These are phyloP conservation scores for Nibea albiflora DNA, from an alignment of 2,113 vertebrate species.

Conservation along the genomic window DNA sequence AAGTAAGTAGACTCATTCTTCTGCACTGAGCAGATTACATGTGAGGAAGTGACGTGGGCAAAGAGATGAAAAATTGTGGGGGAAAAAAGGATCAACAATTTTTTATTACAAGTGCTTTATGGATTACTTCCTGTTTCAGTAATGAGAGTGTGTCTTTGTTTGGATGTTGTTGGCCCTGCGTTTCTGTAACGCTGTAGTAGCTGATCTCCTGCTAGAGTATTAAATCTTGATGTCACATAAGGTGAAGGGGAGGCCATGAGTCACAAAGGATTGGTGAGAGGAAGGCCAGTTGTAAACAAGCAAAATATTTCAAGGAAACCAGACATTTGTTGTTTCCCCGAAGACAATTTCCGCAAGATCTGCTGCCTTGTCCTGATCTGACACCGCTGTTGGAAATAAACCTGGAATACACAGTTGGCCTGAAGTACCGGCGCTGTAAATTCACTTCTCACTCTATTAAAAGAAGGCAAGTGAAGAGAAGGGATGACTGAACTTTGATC, in stretches of 20 bases:
- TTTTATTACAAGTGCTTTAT: slow-evolving; percentile 34
- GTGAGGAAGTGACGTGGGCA: neutral
- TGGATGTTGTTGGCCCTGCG: slow-evolving; percentile 11
- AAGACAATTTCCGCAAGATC: slow-evolving; percentile 16
- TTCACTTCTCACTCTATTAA: neutral
- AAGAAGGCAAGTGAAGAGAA: neutral
- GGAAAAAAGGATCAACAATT: slow-evolving; percentile 12
- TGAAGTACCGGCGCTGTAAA: neutral
- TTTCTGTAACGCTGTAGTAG: slow-evolving; percentile 56
- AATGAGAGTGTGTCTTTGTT: slow-evolving; percentile 36
- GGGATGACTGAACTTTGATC: neutral
- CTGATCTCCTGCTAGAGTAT: slow-evolving; percentile 66
- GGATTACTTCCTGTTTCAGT: slow-evolving; percentile 68
- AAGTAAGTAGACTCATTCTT: neutral
- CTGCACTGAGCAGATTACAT: slow-evolving; percentile 10
- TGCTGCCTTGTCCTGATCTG: slow-evolving; percentile 41
- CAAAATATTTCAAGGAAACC: slow-evolving; percentile 44
- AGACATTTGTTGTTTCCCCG: slow-evolving; percentile 30
- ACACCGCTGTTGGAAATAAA: slow-evolving; percentile 39
- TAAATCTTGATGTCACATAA: slow-evolving; percentile 56
- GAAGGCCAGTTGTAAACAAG: slow-evolving; percentile 46
- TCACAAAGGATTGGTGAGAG: slow-evolving; percentile 45
- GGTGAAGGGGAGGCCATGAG: slow-evolving; percentile 40
- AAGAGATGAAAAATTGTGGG: neutral
- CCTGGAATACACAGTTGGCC: neutral